These are phyloP conservation scores for Sciurus niger DNA, from an alignment of 2,113 vertebrate species.

Conservation along the genomic window DNA sequence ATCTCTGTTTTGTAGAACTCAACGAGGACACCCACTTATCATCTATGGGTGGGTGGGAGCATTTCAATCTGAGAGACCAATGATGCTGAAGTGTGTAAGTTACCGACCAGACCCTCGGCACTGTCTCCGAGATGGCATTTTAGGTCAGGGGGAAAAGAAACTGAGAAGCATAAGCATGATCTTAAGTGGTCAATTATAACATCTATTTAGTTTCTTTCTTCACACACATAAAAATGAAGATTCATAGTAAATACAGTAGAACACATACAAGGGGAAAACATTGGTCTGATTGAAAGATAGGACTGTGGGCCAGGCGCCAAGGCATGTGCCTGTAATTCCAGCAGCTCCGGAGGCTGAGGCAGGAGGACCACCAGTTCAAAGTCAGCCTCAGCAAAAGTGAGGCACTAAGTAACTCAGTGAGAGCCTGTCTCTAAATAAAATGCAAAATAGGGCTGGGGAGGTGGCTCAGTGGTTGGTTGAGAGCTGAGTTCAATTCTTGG, in stretches of 20 bases:
- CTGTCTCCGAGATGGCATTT: neutral
- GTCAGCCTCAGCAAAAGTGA: no score
- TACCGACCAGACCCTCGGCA: accelerated
- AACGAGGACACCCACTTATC: neutral
- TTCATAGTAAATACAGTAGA: neutral
- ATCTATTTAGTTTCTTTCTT: neutral
- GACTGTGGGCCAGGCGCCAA: no score
- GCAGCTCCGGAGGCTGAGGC: no score
- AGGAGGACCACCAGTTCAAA: no score
- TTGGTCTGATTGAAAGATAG: neutral
- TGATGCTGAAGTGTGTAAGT: neutral
- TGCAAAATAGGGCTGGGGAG: no score
- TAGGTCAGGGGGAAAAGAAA: neutral
- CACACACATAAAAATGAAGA: neutral
- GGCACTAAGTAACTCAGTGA: no score
- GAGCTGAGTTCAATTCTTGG: no score
- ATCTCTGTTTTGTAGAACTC: neutral
- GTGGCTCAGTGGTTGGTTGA: no score
- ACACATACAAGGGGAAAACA: neutral
- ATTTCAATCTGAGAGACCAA: neutral
- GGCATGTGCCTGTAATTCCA: no score
- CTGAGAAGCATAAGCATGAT: neutral
- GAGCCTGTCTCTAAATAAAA: no score
- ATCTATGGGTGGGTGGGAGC: neutral
- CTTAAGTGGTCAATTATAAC: neutral